Conservation (phyloP, 2,888 invertebrate genomes). For the Ichneumoninae sp. region DNA sequence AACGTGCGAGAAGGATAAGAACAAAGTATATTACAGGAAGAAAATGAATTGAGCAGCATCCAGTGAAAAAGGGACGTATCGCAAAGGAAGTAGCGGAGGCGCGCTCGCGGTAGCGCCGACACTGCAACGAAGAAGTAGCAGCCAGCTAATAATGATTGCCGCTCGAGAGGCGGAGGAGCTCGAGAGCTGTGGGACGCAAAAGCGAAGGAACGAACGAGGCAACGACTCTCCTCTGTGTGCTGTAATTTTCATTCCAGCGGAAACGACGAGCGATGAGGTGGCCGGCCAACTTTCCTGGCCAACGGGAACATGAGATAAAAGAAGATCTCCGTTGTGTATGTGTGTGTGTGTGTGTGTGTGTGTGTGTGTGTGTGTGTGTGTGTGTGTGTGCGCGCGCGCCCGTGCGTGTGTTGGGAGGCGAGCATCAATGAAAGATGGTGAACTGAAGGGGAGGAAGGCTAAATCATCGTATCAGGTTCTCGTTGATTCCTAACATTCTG, state of each 20-base stretch:
- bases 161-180: conserved; percentile 24
- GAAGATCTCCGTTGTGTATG: conserved; percentile 7
- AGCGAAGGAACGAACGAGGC: conserved; percentile 25
- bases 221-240: conserved; percentile 57
- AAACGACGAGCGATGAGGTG: conserved; percentile 69
- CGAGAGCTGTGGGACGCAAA: conserved; percentile 8
- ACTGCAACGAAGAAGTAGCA: conserved; percentile 33
- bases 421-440: conserved; percentile 61
- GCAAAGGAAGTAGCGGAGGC: conserved; percentile 10
- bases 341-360: conserved; percentile 37
- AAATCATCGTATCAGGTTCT: conserved; percentile 17
- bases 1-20: not conserved
- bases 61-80: conserved; percentile 9
- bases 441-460: conserved; percentile 5
- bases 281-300: conserved; percentile 26
- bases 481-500: conserved; percentile 21
- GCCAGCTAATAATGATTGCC: conserved; percentile 61
- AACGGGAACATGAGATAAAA: conserved; percentile 62
- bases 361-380: conserved; percentile 14
- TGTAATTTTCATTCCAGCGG: conserved; percentile 77
- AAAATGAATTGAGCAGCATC: not conserved
- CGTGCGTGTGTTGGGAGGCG: conserved; percentile 23
- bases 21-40: conserved; percentile 4
- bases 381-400: conserved; percentile 20
- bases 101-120: conserved; percentile 40